These are phyloP conservation scores for Anableps anableps DNA, from an alignment of 2,797 vertebrate species.

Conservation along the genomic window DNA sequence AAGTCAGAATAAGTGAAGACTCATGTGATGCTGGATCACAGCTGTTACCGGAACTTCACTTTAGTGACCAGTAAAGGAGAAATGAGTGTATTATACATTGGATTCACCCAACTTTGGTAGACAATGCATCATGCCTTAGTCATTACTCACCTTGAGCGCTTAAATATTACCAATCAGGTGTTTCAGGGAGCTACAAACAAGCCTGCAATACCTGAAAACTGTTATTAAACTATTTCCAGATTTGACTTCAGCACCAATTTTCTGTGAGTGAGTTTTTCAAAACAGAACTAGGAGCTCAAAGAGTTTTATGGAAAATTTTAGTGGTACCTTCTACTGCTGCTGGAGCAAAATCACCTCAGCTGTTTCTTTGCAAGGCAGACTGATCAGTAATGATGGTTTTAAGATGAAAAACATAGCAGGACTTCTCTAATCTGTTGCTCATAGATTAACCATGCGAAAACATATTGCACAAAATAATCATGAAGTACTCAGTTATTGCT, in stretches of 20 bases:
- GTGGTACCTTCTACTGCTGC: neutral
- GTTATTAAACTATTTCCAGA: neutral
- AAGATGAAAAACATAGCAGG: neutral
- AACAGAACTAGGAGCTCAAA: neutral
- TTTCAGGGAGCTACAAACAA: conserved; percentile 17
- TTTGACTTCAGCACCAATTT: neutral
- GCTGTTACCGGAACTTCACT: neutral
- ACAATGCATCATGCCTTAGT: neutral
- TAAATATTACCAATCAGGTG: conserved; percentile 22
- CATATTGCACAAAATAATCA: too few relatives aligned
- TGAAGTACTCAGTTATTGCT: too few relatives aligned
- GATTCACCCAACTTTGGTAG: neutral
- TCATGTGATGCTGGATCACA: conserved; percentile 4
- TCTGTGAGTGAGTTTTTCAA: neutral
- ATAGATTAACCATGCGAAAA: neutral
- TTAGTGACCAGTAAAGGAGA: neutral
- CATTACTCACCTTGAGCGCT: conserved; percentile 1
- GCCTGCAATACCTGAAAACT: neutral
- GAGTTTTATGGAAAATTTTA: neutral
- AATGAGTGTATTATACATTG: neutral
- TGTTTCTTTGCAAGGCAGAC: neutral
- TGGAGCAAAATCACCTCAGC: neutral
- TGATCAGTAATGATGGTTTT: neutral
- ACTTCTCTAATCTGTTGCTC: neutral
- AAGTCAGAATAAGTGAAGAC: conserved; percentile 68